Evolutionary conservation across 2,888 invertebrate genomes (phyloP), one percentile per base, ranked within the genome.

Genomic region (Campoletis raptor): DNA sequence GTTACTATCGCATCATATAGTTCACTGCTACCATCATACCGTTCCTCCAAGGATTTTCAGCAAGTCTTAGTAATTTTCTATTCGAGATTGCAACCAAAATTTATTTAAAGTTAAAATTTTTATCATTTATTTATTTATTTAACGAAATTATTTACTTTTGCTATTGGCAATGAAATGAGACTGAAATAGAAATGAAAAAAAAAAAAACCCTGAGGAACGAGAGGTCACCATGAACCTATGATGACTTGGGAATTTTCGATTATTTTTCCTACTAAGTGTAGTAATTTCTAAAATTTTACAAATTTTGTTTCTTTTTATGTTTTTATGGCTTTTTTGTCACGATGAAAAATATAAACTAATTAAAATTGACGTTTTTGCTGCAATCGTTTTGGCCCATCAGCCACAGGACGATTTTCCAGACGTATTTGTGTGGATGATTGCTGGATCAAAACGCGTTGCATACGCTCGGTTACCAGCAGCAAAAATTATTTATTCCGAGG

Each of bases 341-440:
- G 10, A 12, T 9, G 37, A 18, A 36, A 37, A 37, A 37, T 30
- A 30, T 12, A 21, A 15, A 45, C 48, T 8, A 45, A 64, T 21
- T n/a, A 18, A 66, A 36, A 15, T 2, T 66, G 69, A 74, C 70
- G 67, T 88, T 81, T 74, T 69, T 18, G 0, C 21, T 18, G 0
- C 18, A 24, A 42, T 24, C 12, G 21, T 15, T 7, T 73, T 37
- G 15, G n/a, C 36, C 18, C 10, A 45, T 10, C 86, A 95, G 95
- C 95, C 95, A 0, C 96, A 96, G 89, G 95, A 95, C 88, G 94
- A 95, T 74, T 92, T 96, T 9, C 96, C 96, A 1, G 96, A 96
- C 90, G 94, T 96, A 69, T 96, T 96, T 89, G 90, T 96, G 79
- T 96, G 96, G 96, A 94, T 96, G 95, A 93, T 95, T 37, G 94